These are phyloP conservation scores for Furcifer pardalis DNA, from an alignment of 2,797 vertebrate genomes.

Conservation along the genomic window DNA sequence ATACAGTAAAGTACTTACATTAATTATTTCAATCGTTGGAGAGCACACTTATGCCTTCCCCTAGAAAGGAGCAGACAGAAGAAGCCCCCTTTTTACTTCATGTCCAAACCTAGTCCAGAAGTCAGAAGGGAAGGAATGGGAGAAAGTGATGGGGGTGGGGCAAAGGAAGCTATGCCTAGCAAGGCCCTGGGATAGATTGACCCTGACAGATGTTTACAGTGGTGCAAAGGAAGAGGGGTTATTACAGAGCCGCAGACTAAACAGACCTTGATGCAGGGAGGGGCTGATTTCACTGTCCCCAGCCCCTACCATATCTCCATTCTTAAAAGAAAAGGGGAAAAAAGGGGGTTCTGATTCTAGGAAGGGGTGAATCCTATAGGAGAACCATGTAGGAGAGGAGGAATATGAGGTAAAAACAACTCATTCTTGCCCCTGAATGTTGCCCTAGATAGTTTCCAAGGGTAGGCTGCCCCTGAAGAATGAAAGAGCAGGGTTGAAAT, in stretches of 20 bases:
- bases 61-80: conserved; percentile 8
- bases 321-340: not conserved
- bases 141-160: not conserved
- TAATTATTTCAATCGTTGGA: conserved; percentile 8
- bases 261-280: conserved; percentile 33
- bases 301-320: not conserved
- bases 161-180: conserved; percentile 13
- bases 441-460: not conserved
- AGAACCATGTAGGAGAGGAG: not conserved
- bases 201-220: conserved; percentile 48
- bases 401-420: not conserved
- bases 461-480: not conserved
- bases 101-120: not conserved
- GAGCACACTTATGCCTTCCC: not conserved
- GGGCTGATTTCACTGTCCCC: not conserved
- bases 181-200: conserved; percentile 1
- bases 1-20: conserved; percentile 6
- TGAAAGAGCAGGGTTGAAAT: not conserved
- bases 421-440: not conserved
- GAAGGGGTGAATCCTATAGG: not conserved
- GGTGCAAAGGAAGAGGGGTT: conserved; percentile 29
- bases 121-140: not conserved
- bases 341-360: not conserved
- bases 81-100: not conserved
- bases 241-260: conserved; percentile 48